These are phyloP conservation scores for Chrysaora quinquecirrha DNA, from an alignment of 30 jellyfish, hydroid and myxozoan species.

Conservation along the genomic window DNA sequence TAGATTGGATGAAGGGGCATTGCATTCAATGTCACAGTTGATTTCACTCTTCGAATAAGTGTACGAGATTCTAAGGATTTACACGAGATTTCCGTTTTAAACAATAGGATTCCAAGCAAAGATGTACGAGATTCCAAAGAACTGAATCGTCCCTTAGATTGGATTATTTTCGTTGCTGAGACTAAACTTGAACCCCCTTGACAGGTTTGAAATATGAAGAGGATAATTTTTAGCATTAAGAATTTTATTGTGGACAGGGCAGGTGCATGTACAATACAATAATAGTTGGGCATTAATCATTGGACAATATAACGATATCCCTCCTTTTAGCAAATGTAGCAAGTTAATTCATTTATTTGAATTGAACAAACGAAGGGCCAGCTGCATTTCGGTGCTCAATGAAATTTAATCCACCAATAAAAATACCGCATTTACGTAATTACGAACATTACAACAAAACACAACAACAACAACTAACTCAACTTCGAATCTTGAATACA, in stretches of 20 bases:
- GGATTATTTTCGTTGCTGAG: too few relatives aligned
- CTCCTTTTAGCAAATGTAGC: slow-evolving; percentile 54
- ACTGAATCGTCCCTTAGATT: too few relatives aligned
- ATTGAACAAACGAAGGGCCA: slow-evolving; percentile 53
- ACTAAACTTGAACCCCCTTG: slow-evolving; percentile 9
- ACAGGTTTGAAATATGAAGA: slow-evolving; percentile 22
- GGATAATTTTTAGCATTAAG: slow-evolving; percentile 49
- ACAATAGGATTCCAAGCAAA: too few relatives aligned
- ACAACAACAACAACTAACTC: neutral
- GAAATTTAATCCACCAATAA: slow-evolving; percentile 35
- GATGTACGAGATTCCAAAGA: too few relatives aligned
- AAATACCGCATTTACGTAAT: slow-evolving; percentile 60
- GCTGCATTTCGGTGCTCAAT: slow-evolving; percentile 48
- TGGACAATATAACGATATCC: slow-evolving; percentile 51
- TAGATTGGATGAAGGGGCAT: too few relatives aligned
- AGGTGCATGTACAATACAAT: slow-evolving; percentile 62
- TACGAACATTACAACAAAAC: neutral
- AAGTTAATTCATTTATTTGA: slow-evolving; percentile 46
- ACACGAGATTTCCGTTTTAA: too few relatives aligned
- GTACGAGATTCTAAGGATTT: too few relatives aligned
- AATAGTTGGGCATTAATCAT: slow-evolving; percentile 38
- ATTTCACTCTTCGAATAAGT: too few relatives aligned
- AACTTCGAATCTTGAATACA: too few relatives aligned
- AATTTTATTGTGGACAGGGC: slow-evolving; percentile 41
- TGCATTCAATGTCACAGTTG: too few relatives aligned